A percentile compares a stretch with the other conserved stretches of the same genome.
phyloP scores from a whole-genome alignment of 2,888 invertebrate genomes.

The Azorinus chamasolen region DNA sequence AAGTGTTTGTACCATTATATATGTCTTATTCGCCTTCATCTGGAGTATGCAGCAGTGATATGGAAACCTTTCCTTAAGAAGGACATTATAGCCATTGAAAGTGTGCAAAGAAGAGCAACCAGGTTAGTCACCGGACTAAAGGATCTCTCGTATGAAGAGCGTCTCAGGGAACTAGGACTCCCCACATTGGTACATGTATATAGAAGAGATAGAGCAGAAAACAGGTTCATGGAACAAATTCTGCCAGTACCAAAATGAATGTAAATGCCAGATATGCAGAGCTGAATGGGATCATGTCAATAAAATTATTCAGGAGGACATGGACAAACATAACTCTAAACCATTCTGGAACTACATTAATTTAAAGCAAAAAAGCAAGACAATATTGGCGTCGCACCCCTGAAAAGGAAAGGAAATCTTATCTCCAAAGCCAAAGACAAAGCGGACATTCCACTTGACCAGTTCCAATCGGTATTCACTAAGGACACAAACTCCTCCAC shows the following conservation, averaged over 20 bases:
- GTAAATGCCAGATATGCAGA: conserved; percentile 20
- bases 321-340: conserved; percentile 32
- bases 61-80: too few relatives aligned
- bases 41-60: too few relatives aligned
- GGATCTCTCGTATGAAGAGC: too few relatives aligned
- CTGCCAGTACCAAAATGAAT: not conserved
- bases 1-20: too few relatives aligned
- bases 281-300: conserved; percentile 49
- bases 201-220: too few relatives aligned
- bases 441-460: conserved; percentile 30
- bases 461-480: conserved; percentile 40
- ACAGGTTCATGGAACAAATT: not conserved
- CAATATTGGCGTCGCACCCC: conserved; percentile 28
- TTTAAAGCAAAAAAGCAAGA: conserved; percentile 30
- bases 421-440: conserved; percentile 22
- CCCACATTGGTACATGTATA: too few relatives aligned
- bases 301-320: conserved; percentile 20
- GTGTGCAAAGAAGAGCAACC: too few relatives aligned
- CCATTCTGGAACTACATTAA: conserved; percentile 37
- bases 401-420: conserved; percentile 34
- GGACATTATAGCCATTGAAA: too few relatives aligned
- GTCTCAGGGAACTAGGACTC: too few relatives aligned
- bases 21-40: too few relatives aligned
- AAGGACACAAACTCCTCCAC: not conserved
- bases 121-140: too few relatives aligned